Percentiles rank a stretch among this genome's conserved stretches.
These are phyloP conservation scores for Polypedilum vanderplanki DNA, from an alignment of 1,140 invertebrate species.

Conservation along the genomic window DNA sequence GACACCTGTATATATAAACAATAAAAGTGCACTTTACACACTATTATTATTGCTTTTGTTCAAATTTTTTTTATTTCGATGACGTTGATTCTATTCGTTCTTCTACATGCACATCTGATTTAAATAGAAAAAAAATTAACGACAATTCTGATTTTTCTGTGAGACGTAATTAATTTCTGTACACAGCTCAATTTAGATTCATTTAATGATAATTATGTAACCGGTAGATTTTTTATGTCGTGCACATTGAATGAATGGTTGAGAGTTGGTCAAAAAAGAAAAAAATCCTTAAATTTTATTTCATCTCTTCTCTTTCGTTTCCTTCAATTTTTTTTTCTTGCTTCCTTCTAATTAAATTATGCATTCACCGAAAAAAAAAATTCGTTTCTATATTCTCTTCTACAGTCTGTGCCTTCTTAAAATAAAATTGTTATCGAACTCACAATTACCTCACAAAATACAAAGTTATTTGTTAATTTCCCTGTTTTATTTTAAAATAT, in stretches of 20 bases:
- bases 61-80: no score
- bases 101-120: constrained; percentile 18
- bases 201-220: constrained; percentile 20
- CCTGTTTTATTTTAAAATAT: not conserved
- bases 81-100: not conserved
- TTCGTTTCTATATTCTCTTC: no score
- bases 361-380: constrained; percentile 8
- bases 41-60: no score
- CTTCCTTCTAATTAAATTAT: constrained; percentile 19
- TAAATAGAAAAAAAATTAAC: not conserved
- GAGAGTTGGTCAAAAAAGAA: not conserved
- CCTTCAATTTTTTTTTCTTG: not conserved
- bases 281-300: not conserved
- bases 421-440: no score
- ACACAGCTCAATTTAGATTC: constrained; percentile 17
- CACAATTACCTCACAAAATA: not conserved
- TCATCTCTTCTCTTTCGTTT: not conserved
- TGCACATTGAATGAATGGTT: no score
- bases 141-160: not conserved
- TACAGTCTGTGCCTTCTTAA: no score
- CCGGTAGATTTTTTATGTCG: not conserved
- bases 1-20: no score
- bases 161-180: constrained; percentile 13
- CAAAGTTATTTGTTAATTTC: not conserved
- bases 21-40: no score